Evolutionary conservation across 2,888 invertebrate genomes (phyloP), one percentile per base, ranked within the genome.

Genomic region (Ochropleura leucogaster): DNA sequence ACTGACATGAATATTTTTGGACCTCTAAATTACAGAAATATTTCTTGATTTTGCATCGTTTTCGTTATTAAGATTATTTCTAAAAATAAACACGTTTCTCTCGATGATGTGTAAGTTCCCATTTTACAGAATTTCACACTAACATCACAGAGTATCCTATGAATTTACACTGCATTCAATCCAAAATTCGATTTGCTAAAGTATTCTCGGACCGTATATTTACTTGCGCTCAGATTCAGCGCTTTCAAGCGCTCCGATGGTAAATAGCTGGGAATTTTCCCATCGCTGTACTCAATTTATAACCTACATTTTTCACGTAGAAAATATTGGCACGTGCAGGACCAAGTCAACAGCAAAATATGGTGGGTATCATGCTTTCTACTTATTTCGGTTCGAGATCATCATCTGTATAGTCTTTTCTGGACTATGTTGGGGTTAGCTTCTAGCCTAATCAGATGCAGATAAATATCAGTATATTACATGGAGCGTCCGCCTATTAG

Each of bases 141-240:
- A 80, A 57, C 18, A 63, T 49, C n/a, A 49, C 46, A 20, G 49
- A 49, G 20, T 49, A 20, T 42, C 40, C 40, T 51, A 40, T n/a
- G 44, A 46, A 59, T 57, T 5, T 75, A n/a, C 44, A n/a, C 81
- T 51, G 51, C 12, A 59, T 80, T 74, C 64, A 42, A 81, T 75
- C 16, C 42, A 12, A 51, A 59, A 63, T 74, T 74, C 57, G 40
- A 64, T 74, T 75, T 51, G 47, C 57, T 59, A 51, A 46, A 81
- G 76, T 30, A 75, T 59, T 64, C 75, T 64, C 57, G 57, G 30
- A 59, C 14, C 16, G 63, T 74, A 42, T 77, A 74, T 77, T 77
- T 77, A 74, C 81, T 74, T 74, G 49, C 63, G 63, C 63, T 81
- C 57, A 30, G 30, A 74, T 74, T 74, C 81, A 77, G 42, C 20